Percentiles rank a stretch among this genome's conserved stretches.
These are phyloP conservation scores for Trichonephila inaurata DNA, from an alignment of 1,140 invertebrate genomes.

Conservation along the genomic window DNA sequence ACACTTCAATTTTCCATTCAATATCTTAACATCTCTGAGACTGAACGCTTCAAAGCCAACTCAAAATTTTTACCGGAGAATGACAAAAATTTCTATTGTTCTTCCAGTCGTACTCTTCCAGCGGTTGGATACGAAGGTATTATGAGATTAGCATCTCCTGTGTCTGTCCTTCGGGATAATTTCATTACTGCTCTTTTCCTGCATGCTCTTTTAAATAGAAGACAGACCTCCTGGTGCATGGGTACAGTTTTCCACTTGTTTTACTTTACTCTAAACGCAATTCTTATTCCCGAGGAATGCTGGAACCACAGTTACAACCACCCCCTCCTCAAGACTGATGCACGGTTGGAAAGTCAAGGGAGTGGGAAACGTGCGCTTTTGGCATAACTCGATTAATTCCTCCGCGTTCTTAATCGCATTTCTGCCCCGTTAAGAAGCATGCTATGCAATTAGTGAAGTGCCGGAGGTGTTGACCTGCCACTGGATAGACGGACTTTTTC, in stretches of 20 bases:
- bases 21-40: background rate
- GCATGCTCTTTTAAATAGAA: constrained; percentile 7
- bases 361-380: constrained; percentile 21
- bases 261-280: constrained; percentile 23
- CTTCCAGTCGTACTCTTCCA: background rate
- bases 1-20: no score
- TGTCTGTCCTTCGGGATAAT: constrained; percentile 26
- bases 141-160: constrained; percentile 36
- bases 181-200: constrained; percentile 29
- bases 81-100: background rate
- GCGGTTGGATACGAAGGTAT: background rate
- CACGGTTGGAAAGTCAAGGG: constrained; percentile 37
- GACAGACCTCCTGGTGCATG: constrained; percentile 1
- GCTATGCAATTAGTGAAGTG: constrained; percentile 67
- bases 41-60: background rate
- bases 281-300: constrained; percentile 44
- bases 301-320: background rate
- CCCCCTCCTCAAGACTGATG: constrained; percentile 36
- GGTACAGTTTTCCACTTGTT: constrained; percentile 34
- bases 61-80: background rate
- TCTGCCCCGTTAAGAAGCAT: constrained; percentile 64
- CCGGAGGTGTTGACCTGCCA: constrained; percentile 70
- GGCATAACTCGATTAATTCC: constrained; percentile 74
- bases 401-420: constrained; percentile 68
- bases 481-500: constrained; percentile 52